A percentile compares a stretch with the other conserved stretches of the same genome.
Conservation (phyloP, 2,797 vertebrate species). For the Hippocampus kuda region DNA sequence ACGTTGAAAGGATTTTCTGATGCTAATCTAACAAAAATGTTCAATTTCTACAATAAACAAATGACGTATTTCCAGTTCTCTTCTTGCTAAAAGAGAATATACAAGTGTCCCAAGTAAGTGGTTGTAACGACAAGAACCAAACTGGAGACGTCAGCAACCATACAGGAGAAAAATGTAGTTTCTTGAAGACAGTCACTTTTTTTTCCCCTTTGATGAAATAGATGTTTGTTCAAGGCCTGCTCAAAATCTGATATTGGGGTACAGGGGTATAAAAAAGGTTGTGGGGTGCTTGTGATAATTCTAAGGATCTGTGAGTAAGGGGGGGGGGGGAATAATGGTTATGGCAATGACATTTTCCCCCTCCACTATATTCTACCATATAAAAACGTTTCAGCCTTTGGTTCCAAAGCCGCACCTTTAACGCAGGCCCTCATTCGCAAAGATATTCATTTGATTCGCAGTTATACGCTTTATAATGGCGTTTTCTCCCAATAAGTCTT, state of each 20-base stretch:
- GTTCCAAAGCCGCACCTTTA: neutral
- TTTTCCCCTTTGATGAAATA: neutral
- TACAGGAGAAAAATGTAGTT: neutral
- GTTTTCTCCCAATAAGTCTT: conserved; percentile 67
- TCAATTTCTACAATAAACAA: neutral
- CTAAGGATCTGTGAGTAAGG: neutral
- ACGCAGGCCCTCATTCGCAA: neutral
- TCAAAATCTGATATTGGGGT: neutral
- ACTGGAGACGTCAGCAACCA: neutral
- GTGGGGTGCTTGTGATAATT: neutral
- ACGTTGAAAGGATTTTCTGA: neutral
- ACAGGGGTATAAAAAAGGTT: neutral
- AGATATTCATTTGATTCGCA: conserved; percentile 24
- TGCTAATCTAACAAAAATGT: neutral
- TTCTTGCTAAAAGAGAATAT: neutral
- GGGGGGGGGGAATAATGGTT: neutral
- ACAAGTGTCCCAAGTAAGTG: neutral
- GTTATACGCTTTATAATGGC: conserved; percentile 75
- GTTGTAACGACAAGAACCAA: neutral
- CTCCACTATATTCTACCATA: neutral
- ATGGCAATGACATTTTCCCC: neutral
- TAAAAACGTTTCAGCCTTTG: neutral
- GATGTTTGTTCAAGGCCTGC: neutral
- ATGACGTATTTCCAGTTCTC: neutral
- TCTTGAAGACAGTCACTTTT: neutral